Base-by-base conservation (phyloP, 1,140 invertebrate species). In the Acromyrmex echinatior region DNA sequence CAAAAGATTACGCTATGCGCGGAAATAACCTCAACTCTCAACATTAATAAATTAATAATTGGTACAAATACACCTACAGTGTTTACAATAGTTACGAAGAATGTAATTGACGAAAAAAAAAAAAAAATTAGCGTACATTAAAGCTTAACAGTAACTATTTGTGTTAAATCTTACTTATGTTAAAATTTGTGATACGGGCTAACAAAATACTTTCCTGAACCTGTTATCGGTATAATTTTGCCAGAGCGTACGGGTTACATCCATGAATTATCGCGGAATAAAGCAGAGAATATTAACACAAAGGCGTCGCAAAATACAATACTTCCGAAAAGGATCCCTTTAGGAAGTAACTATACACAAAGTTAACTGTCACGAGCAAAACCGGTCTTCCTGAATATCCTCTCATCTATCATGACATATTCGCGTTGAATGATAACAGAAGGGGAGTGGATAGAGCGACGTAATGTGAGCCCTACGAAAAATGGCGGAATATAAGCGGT, bases 341-440 rank as follows among this genome's bases (percentile, higher is more conserved):
- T 76, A 56, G 68, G 68, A 73, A 53, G 53, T 56, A 51, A 84
- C 80, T 76, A 51, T 60, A 80, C 25, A 39, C 63, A 81, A 65
- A 70, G 63, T 71, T 53, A 63, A 35, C 86, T 82, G 86, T 86
- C 86, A 82, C 63, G 65, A 53, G 66, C 86, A 86, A 82, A 35
- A 82, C 78, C 65, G 76, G 39, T 16, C 85, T 70, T 86, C 63
- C 85, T 68, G 85, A 80, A 86, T 86, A 60, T 86, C 78, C 85
- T 86, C 85, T 86, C 85, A 86, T 86, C 85, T 81, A 80, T 86
- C 85, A 70, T 25, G 85, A 86, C 76, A 51, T 82, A 82, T 70
- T 70, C 53, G 65, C 35, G 25, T 60, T 62, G 85, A 86, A 51
- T 53, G 60, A 14, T 31, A 62, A 45, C 9, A 53, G 73, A 35